Evolutionary conservation across 92 coral and sea anemone genomes (phyloP).

Genomic region (Heliopora coerulea): DNA sequence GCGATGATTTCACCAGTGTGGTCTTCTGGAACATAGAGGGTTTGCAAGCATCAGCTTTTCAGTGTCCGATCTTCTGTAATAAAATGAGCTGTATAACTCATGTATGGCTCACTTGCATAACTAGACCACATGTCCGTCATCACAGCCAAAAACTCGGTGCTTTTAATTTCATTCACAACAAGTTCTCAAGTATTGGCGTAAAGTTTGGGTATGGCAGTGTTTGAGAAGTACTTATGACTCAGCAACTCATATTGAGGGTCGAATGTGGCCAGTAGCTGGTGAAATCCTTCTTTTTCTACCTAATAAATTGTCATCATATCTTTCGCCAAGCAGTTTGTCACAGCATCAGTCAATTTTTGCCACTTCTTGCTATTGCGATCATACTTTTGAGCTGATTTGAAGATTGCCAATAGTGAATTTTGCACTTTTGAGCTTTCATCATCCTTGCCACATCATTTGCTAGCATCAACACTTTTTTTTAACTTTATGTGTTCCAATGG

Average conservation of each 20-base stretch:
- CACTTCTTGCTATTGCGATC: too few species aligned
- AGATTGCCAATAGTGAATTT: too few species aligned
- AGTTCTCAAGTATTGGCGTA: neutral
- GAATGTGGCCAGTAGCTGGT: neutral
- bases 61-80: neutral
- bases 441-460: too few species aligned
- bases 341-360: too few species aligned
- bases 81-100: neutral
- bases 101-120: conserved; percentile 19
- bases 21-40: neutral
- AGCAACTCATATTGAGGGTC: conserved; percentile 19
- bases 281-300: conserved; percentile 9
- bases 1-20: too few species aligned
- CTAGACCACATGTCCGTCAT: conserved; percentile 34
- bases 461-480: conserved; percentile 3
- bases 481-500: conserved; percentile 18
- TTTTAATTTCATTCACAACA: too few species aligned
- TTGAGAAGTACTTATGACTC: conserved; percentile 21
- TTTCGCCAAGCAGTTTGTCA: conserved; percentile 30
- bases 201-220: conserved; percentile 2
- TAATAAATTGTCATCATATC: conserved; percentile 23
- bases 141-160: conserved; percentile 10
- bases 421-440: neutral
- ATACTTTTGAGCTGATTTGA: conserved; percentile 7
- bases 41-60: neutral